These are phyloP conservation scores for Ferrisia virgata DNA, from an alignment of 2,888 invertebrate genomes.

Conservation along the genomic window DNA sequence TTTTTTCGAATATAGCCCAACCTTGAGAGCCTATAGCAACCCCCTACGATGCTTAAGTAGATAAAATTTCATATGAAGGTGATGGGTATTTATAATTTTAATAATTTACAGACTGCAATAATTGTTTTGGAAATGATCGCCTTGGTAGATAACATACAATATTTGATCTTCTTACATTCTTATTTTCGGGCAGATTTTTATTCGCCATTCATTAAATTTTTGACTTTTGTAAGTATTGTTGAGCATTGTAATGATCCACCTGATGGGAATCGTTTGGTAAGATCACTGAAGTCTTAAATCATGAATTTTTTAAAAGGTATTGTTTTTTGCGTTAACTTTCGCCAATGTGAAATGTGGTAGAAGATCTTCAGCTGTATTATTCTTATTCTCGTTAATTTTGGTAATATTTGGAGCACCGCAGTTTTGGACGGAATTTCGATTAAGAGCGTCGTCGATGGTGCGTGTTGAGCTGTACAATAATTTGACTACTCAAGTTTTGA, in stretches of 20 bases:
- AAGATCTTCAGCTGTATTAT: slow-evolving; percentile 83
- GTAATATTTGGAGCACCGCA: slow-evolving; percentile 70
- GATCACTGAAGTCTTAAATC: too few species aligned
- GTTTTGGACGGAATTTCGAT: slow-evolving; percentile 56
- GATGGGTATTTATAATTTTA: neutral
- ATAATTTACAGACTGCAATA: slow-evolving; percentile 56
- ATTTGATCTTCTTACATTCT: neutral
- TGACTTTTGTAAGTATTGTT: slow-evolving; percentile 84
- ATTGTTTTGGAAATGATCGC: slow-evolving; percentile 64
- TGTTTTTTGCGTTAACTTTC: slow-evolving; percentile 31
- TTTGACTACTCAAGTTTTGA: neutral
- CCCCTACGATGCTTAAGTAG: too few species aligned
- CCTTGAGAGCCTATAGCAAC: too few species aligned
- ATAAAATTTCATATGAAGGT: too few species aligned
- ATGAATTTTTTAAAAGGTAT: slow-evolving; percentile 4
- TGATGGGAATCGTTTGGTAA: too few species aligned
- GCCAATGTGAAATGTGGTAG: slow-evolving; percentile 66
- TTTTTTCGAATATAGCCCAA: too few species aligned
- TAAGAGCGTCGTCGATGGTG: neutral
- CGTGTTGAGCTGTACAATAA: too few species aligned
- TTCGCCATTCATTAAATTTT: slow-evolving; percentile 72
- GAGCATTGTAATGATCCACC: too few species aligned
- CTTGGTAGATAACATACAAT: slow-evolving; percentile 62
- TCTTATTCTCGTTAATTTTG: slow-evolving; percentile 84
- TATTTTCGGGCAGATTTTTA: slow-evolving; percentile 65